A percentile compares a stretch with the other conserved stretches of the same genome.
These are phyloP conservation scores for Nyctalus aviator DNA, from an alignment of 2,797 vertebrate genomes.

Conservation along the genomic window DNA sequence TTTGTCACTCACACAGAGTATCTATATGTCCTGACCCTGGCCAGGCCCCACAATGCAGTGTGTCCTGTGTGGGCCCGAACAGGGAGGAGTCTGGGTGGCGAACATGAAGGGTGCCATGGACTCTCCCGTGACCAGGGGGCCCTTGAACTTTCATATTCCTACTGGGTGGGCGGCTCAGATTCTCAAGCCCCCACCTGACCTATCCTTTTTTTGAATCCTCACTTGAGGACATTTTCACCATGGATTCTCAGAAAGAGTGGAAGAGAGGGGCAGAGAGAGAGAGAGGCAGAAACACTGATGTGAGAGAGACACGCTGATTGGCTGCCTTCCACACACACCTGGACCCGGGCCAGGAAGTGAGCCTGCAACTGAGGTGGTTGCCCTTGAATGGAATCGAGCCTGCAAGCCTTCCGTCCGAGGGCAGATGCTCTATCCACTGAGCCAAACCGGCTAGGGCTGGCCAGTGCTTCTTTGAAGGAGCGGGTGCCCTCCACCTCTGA, in stretches of 20 bases:
- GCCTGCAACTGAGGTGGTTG: too few relatives aligned
- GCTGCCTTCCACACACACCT: too few relatives aligned
- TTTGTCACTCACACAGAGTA: neutral
- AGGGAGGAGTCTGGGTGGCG: neutral
- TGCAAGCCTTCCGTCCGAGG: too few relatives aligned
- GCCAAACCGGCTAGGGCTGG: neutral
- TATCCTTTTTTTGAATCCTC: neutral
- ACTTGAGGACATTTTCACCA: too few relatives aligned
- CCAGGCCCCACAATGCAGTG: fast-evolving
- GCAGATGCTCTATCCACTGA: too few relatives aligned
- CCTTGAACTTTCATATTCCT: neutral
- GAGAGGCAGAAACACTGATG: too few relatives aligned
- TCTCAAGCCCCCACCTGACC: neutral
- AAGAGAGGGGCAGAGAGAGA: too few relatives aligned
- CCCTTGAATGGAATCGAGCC: too few relatives aligned
- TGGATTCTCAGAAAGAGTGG: too few relatives aligned
- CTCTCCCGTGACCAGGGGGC: fast-evolving
- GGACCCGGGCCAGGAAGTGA: too few relatives aligned
- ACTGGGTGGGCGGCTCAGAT: neutral
- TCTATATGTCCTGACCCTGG: neutral
- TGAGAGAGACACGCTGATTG: too few relatives aligned
- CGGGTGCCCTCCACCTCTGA: neutral
- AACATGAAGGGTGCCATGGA: fast-evolving
- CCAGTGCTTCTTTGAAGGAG: neutral
- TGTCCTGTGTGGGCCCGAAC: neutral